Evolutionary conservation across 2,797 vertebrate species (phyloP).

Genomic region (Bovichtus diacanthus): DNA sequence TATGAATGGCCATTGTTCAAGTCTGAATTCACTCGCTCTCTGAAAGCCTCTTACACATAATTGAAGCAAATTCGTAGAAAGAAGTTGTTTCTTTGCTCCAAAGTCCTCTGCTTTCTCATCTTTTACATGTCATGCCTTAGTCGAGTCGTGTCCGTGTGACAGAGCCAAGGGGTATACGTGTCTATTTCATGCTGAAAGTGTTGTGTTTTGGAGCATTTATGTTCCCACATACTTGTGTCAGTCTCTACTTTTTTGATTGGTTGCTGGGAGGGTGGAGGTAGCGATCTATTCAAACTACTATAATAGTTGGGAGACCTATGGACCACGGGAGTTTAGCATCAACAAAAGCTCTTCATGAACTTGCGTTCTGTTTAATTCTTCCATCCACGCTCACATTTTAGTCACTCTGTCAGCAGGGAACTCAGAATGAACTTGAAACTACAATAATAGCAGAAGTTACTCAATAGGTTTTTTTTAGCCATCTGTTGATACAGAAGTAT

Average conservation of each 20-base stretch:
- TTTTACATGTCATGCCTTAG: neutral
- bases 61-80: slow-evolving; percentile 62
- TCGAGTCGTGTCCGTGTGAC: neutral
- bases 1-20: slow-evolving; percentile 81
- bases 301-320: slow-evolving; percentile 28
- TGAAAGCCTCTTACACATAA: slow-evolving; percentile 74
- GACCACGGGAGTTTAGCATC: neutral
- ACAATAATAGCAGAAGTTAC: neutral
- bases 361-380: slow-evolving; percentile 24
- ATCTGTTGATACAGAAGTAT: neutral
- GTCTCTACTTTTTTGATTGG: slow-evolving; percentile 37
- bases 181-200: slow-evolving; percentile 8
- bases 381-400: slow-evolving; percentile 20
- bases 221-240: slow-evolving; percentile 30
- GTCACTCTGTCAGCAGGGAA: slow-evolving; percentile 7
- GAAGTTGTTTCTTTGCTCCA: slow-evolving; percentile 36
- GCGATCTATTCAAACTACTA: slow-evolving; percentile 39
- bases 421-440: slow-evolving; percentile 7
- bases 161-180: neutral
- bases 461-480: neutral
- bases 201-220: slow-evolving; percentile 9
- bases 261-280: slow-evolving; percentile 26
- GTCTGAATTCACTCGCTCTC: slow-evolving; percentile 73
- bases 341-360: slow-evolving; percentile 27
- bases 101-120: slow-evolving; percentile 9